A percentile compares a stretch with the other conserved stretches of the same genome.
Conservation (phyloP, 2,888 invertebrate species). For the Coenonympha arcania region DNA sequence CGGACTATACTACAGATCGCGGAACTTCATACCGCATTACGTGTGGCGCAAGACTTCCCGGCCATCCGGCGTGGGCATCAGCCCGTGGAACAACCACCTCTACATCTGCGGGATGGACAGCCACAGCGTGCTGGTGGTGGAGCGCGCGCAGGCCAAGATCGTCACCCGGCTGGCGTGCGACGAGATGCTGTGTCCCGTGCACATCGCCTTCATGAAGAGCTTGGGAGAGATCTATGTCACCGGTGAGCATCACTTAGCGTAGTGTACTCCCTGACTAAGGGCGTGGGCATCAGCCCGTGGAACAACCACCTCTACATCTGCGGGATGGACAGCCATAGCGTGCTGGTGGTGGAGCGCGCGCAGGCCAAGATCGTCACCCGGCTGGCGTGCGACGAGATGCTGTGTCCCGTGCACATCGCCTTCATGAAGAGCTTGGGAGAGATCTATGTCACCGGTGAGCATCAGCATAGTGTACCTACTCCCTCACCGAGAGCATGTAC, state of each 20-base stretch:
- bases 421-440: constrained; percentile 73
- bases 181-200: constrained; percentile 77
- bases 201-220: constrained; percentile 74
- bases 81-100: constrained; percentile 76
- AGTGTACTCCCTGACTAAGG: no score
- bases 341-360: constrained; percentile 63
- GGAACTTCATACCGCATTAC: constrained; percentile 70
- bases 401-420: constrained; percentile 76
- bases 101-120: constrained; percentile 80
- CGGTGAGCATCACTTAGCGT: constrained; percentile 47
- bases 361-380: constrained; percentile 70
- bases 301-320: constrained; percentile 76
- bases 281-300: constrained; percentile 78
- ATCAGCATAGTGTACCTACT: no score
- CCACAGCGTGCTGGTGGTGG: constrained; percentile 72
- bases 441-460: constrained; percentile 74
- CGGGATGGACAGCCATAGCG: constrained; percentile 78
- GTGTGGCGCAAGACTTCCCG: constrained; percentile 74
- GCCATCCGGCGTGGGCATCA: constrained; percentile 79
- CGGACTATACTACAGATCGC: constrained; percentile 47
- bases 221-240: constrained; percentile 76
- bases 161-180: constrained; percentile 67
- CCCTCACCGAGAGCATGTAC: no score
- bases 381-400: constrained; percentile 72
- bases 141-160: constrained; percentile 65